Percentiles rank a stretch among this genome's conserved stretches.
These are phyloP conservation scores for Archilochus colubris DNA, from an alignment of 2,113 vertebrate genomes.

Conservation along the genomic window DNA sequence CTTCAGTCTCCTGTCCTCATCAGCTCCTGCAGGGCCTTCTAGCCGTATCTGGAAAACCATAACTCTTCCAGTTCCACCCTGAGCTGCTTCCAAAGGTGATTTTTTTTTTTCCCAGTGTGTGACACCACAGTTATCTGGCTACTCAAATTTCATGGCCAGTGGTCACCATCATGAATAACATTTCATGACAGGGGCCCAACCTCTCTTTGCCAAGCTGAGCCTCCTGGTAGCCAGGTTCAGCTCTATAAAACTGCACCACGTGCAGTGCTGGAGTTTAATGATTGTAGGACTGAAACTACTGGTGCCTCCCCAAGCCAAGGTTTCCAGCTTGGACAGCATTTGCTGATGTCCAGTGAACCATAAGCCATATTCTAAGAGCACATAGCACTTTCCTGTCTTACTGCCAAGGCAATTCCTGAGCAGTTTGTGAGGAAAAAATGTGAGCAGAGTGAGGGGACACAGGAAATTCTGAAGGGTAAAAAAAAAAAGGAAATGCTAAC, in stretches of 20 bases:
- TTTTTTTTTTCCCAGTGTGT: not conserved
- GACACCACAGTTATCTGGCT: not conserved
- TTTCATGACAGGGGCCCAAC: not conserved
- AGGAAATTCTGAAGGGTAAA: not conserved
- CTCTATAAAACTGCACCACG: not conserved
- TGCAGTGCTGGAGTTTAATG: not conserved
- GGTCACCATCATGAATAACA: not conserved
- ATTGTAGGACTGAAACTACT: not conserved
- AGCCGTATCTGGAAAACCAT: not conserved
- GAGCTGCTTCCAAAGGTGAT: not conserved
- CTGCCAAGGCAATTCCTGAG: conserved; percentile 3
- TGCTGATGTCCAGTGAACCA: conserved; percentile 24
- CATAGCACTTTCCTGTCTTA: not conserved
- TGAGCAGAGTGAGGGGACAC: not conserved
- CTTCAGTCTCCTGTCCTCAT: not conserved
- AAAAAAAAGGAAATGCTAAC: not conserved
- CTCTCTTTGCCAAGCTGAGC: not conserved
- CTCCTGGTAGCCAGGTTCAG: not conserved
- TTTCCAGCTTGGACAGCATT: conserved; percentile 17
- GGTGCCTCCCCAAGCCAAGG: not conserved
- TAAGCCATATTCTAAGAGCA: not conserved
- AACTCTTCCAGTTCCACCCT: not conserved
- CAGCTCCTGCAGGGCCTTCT: not conserved
- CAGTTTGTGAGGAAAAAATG: not conserved
- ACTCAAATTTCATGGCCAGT: not conserved